Conservation (phyloP, 2,888 invertebrate species). For the Rutpela maculata region DNA sequence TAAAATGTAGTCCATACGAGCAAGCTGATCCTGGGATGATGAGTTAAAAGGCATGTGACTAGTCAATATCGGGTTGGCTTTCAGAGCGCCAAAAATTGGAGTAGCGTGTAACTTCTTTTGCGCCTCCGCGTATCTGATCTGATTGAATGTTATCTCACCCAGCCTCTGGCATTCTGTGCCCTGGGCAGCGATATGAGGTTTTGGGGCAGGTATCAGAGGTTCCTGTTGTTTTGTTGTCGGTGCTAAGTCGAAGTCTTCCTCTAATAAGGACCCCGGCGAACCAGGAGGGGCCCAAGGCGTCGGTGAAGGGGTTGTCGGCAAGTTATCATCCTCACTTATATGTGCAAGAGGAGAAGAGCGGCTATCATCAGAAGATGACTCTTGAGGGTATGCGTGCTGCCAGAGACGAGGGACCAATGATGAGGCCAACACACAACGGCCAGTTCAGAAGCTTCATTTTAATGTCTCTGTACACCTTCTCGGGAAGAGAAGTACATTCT, state of each 20-base stretch:
- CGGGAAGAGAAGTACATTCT: background rate
- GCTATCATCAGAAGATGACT: too few relatives aligned
- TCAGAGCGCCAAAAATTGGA: too few relatives aligned
- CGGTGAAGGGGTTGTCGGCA: too few relatives aligned
- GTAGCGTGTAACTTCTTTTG: too few relatives aligned
- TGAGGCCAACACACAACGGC: conserved; percentile 5
- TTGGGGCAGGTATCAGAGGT: background rate
- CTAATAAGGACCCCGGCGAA: too few relatives aligned
- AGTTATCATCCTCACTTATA: too few relatives aligned
- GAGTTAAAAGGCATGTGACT: too few relatives aligned
- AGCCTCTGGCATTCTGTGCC: background rate
- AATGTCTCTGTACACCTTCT: background rate
- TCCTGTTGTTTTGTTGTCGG: background rate
- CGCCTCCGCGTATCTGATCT: background rate
- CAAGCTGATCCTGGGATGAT: too few relatives aligned
- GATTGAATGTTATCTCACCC: background rate
- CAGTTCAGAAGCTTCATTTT: background rate
- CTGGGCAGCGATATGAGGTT: background rate
- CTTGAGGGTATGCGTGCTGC: background rate
- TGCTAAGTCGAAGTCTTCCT: background rate
- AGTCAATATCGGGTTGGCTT: too few relatives aligned
- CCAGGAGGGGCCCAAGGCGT: too few relatives aligned
- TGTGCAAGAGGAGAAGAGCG: too few relatives aligned
- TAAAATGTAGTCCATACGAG: too few relatives aligned
- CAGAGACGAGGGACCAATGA: background rate